phyloP scores from a whole-genome alignment of 2,797 vertebrate genomes.

The Nyctibius grandis region DNA sequence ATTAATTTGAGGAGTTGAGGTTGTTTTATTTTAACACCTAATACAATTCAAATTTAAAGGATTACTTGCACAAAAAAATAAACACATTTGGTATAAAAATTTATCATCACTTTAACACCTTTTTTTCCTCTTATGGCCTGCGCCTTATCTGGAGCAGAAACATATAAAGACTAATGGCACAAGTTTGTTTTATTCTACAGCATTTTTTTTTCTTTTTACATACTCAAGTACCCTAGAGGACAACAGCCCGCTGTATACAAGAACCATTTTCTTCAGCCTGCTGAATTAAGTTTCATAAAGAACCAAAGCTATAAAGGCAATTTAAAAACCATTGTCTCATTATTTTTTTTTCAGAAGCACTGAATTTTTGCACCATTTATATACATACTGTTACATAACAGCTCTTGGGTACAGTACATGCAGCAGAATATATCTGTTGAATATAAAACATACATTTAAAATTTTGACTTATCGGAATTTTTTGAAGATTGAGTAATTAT shows the following conservation, averaged over 20 bases:
- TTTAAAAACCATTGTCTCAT: slow-evolving; percentile 75
- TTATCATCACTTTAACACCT: slow-evolving; percentile 85
- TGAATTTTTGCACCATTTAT: slow-evolving; percentile 76
- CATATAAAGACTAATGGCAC: slow-evolving; percentile 81
- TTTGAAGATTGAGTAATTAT: slow-evolving; percentile 70
- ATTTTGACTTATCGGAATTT: slow-evolving; percentile 69
- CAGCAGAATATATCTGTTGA: slow-evolving; percentile 77
- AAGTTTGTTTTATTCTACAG: slow-evolving; percentile 73
- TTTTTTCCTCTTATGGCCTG: slow-evolving; percentile 72
- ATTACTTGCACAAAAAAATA: slow-evolving; percentile 84
- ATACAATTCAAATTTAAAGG: slow-evolving; percentile 82
- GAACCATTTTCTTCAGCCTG: slow-evolving; percentile 80
- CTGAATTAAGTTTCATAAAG: slow-evolving; percentile 81
- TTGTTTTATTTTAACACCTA: slow-evolving; percentile 80
- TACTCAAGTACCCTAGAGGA: slow-evolving; percentile 78
- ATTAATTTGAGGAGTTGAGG: slow-evolving; percentile 60
- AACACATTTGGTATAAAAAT: slow-evolving; percentile 85
- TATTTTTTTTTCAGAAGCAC: slow-evolving; percentile 71
- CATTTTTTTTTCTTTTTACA: slow-evolving; percentile 74
- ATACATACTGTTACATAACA: slow-evolving; percentile 78
- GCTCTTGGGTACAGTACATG: slow-evolving; percentile 80
- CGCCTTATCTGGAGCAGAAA: slow-evolving; percentile 80
- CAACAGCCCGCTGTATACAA: slow-evolving; percentile 78
- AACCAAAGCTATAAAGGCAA: slow-evolving; percentile 81
- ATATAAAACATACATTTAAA: slow-evolving; percentile 80